Evolutionary conservation across 1,140 invertebrate genomes (phyloP).

Genomic region (Mycetomoellerius zeteki): DNA sequence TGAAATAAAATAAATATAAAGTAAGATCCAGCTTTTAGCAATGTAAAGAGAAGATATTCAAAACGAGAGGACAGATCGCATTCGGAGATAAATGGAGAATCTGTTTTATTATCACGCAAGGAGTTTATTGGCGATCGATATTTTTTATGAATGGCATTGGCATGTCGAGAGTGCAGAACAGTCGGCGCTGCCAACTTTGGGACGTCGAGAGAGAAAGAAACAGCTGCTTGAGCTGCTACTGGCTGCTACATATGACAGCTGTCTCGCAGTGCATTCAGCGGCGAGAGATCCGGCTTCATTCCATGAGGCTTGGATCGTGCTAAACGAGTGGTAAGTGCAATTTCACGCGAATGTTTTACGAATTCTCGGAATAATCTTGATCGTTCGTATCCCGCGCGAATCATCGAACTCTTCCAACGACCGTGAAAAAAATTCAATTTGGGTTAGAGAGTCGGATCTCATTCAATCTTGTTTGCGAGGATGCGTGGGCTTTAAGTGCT

Average conservation of each 20-base stretch:
- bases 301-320: background rate
- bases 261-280: background rate
- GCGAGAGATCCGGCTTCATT: background rate
- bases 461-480: background rate
- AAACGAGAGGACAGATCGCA: background rate
- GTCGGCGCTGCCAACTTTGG: slow-evolving; percentile 28
- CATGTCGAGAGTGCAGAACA: too few relatives aligned
- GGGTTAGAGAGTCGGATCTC: background rate
- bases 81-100: background rate
- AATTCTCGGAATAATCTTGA: background rate
- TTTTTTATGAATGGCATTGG: slow-evolving; percentile 24
- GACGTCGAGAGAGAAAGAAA: background rate
- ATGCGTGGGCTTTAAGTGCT: background rate
- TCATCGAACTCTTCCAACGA: background rate
- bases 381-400: background rate
- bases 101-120: background rate
- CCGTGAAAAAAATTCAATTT: slow-evolving; percentile 18
- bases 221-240: background rate
- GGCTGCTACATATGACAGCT: slow-evolving; percentile 46
- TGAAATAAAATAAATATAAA: background rate
- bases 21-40: background rate
- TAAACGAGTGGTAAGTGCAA: slow-evolving; percentile 15
- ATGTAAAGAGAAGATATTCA: background rate
- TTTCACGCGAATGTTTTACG: background rate
- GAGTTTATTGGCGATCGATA: background rate